Evolutionary conservation across 2,888 invertebrate genomes (phyloP), one percentile per base, ranked within the genome.

Genomic region (Polymixis flavicincta): DNA sequence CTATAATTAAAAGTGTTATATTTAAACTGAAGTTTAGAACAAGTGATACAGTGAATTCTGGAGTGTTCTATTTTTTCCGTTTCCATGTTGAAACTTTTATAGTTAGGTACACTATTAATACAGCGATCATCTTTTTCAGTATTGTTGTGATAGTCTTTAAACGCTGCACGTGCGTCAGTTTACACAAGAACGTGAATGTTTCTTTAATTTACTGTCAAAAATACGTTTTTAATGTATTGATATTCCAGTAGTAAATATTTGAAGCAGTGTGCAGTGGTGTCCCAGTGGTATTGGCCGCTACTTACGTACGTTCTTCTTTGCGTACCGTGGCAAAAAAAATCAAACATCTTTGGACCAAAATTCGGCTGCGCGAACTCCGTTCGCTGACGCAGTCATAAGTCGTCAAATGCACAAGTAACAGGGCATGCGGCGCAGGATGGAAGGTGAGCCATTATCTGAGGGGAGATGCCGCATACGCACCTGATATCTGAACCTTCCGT

Each of bases 31-130:
- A 61, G 14, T 64, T 59, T 60, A 42, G 28, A 25, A 48, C 28
- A 65, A 65, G 64, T 66, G 60, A 48, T 80, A 65, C 59, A 32
- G 50, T 57, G 14, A 72, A 77, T 57, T 79, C n/a, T 72, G 14
- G 11, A 50, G 55, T 61, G 52, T 54, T 59, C n/a, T 48, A 54
- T 48, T 50, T 77, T 76, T 73, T 59, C 28, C n/a, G 22, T 60
- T 73, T 72, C 32, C 22, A 60, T 48, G 22, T 65, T 60, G 48
- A 72, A 59, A 42, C 1, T 50, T 50, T 70, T 70, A 69, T 42
- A 60, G 32, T 60, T 48, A n/a, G n/a, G n/a, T n/a, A 42, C 37
- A 37, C 37, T 37, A 6, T 37, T 37, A 76, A 7, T 37, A 60
- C n/a, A 48, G 14, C 19, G 25, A 71, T 42, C 54, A 25, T 25